Percentiles rank a stretch among this genome's conserved stretches.
phyloP scores from a whole-genome alignment of 2,113 vertebrate species.

The Synodontis membranacea region DNA sequence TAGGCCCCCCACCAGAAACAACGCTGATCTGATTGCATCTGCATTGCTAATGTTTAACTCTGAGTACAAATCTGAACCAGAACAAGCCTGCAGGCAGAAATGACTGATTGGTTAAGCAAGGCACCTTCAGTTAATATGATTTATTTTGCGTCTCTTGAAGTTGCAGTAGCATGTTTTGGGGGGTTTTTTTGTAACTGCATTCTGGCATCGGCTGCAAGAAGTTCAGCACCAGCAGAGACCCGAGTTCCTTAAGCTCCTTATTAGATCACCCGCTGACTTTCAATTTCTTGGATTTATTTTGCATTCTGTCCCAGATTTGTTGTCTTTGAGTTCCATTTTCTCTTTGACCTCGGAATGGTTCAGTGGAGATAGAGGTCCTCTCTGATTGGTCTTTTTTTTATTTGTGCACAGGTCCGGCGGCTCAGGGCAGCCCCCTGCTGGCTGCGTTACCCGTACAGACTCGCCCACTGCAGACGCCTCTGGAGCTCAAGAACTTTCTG shows the following conservation, averaged over 20 bases:
- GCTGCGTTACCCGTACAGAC: conserved; percentile 82
- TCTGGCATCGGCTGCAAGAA: not conserved
- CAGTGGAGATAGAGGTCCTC: not conserved
- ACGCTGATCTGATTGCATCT: conserved; percentile 23
- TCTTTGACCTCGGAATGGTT: not conserved
- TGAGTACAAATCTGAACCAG: not conserved
- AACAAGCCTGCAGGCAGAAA: not conserved
- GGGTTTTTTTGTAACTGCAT: not conserved
- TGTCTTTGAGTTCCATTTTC: not conserved
- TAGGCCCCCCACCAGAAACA: not conserved
- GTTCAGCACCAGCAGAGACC: not conserved
- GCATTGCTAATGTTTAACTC: conserved; percentile 19
- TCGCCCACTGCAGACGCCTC: conserved; percentile 80
- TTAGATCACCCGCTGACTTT: not conserved
- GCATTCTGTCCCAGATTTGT: not conserved
- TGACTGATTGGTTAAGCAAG: not conserved
- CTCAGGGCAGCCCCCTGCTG: conserved; percentile 83
- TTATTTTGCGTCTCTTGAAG: not conserved
- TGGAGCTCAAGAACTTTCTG: conserved; percentile 95
- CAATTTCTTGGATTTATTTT: not conserved
- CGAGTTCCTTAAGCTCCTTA: not conserved
- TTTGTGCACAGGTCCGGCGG: conserved; percentile 65
- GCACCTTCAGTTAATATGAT: not conserved
- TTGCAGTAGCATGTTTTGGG: not conserved
- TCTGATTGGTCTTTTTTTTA: conserved; percentile 20